Conservation (phyloP, 92 coral and sea anemone genomes). For the Epizoanthus stellaris region DNA sequence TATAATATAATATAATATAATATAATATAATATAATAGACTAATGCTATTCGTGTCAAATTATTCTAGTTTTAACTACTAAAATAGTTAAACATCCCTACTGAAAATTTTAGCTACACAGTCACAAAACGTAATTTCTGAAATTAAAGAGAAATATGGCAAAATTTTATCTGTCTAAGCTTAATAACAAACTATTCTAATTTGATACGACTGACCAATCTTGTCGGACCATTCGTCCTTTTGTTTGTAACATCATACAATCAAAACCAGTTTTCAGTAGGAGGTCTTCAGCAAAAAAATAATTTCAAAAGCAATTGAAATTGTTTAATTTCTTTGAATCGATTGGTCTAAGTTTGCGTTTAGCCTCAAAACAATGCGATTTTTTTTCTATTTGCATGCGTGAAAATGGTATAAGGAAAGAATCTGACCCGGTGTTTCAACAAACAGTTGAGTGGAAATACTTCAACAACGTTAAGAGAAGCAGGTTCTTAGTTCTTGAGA, state of each 20-base stretch:
- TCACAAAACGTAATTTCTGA: constrained; percentile 14
- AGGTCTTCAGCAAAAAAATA: constrained; percentile 28
- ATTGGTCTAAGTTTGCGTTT: constrained; percentile 35
- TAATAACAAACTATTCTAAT: constrained; percentile 43
- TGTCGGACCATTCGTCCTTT: not conserved
- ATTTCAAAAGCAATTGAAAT: constrained; percentile 42
- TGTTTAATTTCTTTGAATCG: constrained; percentile 46
- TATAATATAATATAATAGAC: not conserved
- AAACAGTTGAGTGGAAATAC: too few species aligned
- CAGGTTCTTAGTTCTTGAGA: too few species aligned
- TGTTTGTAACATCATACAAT: constrained; percentile 23
- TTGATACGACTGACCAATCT: constrained; percentile 27
- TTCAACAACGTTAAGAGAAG: too few species aligned
- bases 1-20: too few species aligned
- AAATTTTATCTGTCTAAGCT: constrained; percentile 11
- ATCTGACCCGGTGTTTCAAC: not conserved
- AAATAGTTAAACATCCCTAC: not conserved
- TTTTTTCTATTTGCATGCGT: constrained; percentile 20
- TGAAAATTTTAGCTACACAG: constrained; percentile 18
- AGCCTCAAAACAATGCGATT: constrained; percentile 44
- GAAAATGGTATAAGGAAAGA: not conserved
- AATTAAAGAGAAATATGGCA: constrained; percentile 30
- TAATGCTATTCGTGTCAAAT: not conserved
- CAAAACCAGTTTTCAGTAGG: constrained; percentile 30
- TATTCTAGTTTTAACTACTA: constrained; percentile 1